Percentiles rank a stretch among this genome's conserved stretches.
phyloP scores from a whole-genome alignment of 2,113 vertebrate genomes.

The Jacana jacana region DNA sequence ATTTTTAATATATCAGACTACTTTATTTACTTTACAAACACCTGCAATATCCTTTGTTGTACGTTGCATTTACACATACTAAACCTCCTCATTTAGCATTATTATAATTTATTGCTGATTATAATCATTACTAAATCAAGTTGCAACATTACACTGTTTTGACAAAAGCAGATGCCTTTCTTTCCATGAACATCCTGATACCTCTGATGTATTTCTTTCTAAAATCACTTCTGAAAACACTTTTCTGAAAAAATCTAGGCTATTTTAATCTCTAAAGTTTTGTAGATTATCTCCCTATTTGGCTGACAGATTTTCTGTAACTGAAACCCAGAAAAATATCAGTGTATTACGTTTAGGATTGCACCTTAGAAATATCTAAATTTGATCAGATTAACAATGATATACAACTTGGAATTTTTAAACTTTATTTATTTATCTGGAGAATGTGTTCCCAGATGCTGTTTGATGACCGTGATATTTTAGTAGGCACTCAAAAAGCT shows the following conservation, averaged over 20 bases:
- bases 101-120: constrained; percentile 4
- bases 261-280: not conserved
- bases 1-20: not conserved
- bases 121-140: not conserved
- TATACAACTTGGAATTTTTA: not conserved
- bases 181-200: not conserved
- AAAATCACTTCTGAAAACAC: not conserved
- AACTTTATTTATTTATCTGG: not conserved
- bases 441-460: not conserved
- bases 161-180: not conserved
- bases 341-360: not conserved
- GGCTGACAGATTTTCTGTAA: not conserved
- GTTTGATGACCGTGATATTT: not conserved
- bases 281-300: not conserved
- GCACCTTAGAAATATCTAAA: not conserved
- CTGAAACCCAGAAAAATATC: not conserved
- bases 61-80: not conserved
- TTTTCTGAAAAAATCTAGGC: not conserved
- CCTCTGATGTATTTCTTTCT: not conserved
- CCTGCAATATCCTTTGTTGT: not conserved
- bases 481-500: not conserved
- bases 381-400: not conserved
- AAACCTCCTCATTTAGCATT: not conserved
- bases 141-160: not conserved
- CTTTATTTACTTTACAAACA: not conserved